Conservation (phyloP, 2,797 vertebrate genomes). For the Scarus forsteni region DNA sequence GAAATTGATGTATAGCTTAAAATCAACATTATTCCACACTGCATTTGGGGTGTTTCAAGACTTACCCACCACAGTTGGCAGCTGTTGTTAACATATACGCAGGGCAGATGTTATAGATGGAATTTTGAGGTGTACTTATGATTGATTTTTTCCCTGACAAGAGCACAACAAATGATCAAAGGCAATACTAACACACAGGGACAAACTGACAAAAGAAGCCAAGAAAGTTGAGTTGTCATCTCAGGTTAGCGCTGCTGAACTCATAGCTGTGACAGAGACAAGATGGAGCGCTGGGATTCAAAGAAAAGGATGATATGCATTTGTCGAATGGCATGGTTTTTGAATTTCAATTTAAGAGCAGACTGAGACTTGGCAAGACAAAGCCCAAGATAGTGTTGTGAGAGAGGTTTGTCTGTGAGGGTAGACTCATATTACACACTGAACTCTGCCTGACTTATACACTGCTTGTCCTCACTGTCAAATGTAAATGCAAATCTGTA, state of each 20-base stretch:
- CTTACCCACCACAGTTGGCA: conserved; percentile 43
- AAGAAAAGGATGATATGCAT: conserved; percentile 7
- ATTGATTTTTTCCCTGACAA: conserved; percentile 31
- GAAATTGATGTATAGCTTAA: conserved; percentile 22
- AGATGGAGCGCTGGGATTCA: not conserved
- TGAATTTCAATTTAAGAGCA: conserved; percentile 23
- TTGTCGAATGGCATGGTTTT: conserved; percentile 19
- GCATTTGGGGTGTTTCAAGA: conserved; percentile 40
- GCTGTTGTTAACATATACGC: conserved; percentile 52
- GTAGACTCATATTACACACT: not conserved
- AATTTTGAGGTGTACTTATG: conserved; percentile 40
- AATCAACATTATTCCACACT: not conserved
- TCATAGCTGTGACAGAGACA: conserved; percentile 11
- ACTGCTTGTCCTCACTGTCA: too few species aligned
- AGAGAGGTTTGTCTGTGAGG: not conserved
- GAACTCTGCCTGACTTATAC: conserved; percentile 2
- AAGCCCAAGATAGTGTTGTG: not conserved
- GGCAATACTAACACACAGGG: conserved; percentile 24
- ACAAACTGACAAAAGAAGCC: conserved; percentile 45
- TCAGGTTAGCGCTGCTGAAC: conserved; percentile 19
- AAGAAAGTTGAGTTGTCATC: conserved; percentile 25
- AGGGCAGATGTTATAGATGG: conserved; percentile 51
- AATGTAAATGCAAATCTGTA: too few species aligned
- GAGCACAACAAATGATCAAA: conserved; percentile 42
- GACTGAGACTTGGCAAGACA: conserved; percentile 16